Evolutionary conservation across 2,113 vertebrate species (phyloP).

Genomic region (Rousettus leschenaultii): DNA sequence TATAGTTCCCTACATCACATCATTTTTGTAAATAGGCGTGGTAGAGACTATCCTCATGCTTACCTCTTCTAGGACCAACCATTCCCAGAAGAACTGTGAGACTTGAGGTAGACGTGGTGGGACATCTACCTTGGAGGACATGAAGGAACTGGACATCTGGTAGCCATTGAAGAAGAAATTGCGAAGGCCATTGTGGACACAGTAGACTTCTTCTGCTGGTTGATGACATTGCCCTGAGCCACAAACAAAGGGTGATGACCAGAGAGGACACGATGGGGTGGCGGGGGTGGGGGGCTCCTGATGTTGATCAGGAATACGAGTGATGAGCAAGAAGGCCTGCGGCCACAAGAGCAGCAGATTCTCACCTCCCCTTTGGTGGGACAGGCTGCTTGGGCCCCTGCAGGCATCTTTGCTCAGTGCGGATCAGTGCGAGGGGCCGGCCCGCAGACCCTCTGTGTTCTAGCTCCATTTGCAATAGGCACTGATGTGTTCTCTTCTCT

Average conservation of each 20-base stretch:
- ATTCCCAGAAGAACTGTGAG: conserved; percentile 84
- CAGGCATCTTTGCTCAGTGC: background rate
- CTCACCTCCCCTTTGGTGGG: background rate
- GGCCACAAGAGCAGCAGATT: background rate
- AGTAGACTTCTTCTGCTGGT: conserved; percentile 83
- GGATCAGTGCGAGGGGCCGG: background rate
- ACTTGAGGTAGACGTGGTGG: conserved; percentile 88
- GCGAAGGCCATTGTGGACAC: conserved; percentile 90
- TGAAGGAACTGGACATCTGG: conserved; percentile 85
- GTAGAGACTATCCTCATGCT: background rate
- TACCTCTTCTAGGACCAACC: conserved; percentile 81
- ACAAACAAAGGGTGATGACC: conserved; percentile 87
- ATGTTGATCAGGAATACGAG: conserved; percentile 57
- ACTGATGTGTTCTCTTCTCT: background rate
- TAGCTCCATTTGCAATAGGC: background rate
- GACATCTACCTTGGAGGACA: conserved; percentile 81
- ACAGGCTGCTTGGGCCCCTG: background rate
- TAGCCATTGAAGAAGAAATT: conserved; percentile 88
- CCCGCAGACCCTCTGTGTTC: background rate
- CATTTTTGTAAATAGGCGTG: background rate
- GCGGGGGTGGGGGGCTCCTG: fast-evolving
- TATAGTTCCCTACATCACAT: background rate
- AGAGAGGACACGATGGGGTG: conserved; percentile 32
- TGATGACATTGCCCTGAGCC: conserved; percentile 88
- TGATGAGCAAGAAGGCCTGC: too few species aligned